Percentiles rank a stretch among this genome's conserved stretches.
Evolutionary conservation across 2,888 invertebrate species (phyloP).

Genomic region (Plebejus anna): DNA sequence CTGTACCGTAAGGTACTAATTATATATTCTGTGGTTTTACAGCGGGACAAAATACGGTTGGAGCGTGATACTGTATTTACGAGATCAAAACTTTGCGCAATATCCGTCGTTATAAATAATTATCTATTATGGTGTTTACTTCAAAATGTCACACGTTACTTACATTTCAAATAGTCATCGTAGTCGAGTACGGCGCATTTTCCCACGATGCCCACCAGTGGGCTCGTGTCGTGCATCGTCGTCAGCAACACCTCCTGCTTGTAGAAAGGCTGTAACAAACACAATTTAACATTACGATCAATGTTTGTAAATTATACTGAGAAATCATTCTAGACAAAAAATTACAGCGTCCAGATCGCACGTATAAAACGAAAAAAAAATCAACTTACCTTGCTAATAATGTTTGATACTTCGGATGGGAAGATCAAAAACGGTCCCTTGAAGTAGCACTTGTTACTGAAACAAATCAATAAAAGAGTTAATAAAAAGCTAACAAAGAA

Average conservation of each 20-base stretch:
- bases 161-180: constrained; percentile 92
- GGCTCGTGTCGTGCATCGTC: constrained; percentile 94
- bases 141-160: background rate
- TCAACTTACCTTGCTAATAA: constrained; percentile 80
- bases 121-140: too few relatives aligned
- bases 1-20: too few relatives aligned
- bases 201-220: constrained; percentile 93
- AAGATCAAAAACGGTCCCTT: constrained; percentile 96
- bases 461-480: constrained; percentile 46
- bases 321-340: background rate
- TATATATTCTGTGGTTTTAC: too few relatives aligned
- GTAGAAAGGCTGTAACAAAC: constrained; percentile 86
- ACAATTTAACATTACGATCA: background rate
- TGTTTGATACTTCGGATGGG: constrained; percentile 91
- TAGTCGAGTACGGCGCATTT: constrained; percentile 95
- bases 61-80: too few relatives aligned
- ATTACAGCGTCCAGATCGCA: background rate
- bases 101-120: too few relatives aligned
- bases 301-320: too few relatives aligned
- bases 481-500: too few relatives aligned
- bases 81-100: too few relatives aligned
- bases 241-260: constrained; percentile 96
- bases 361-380: too few relatives aligned
- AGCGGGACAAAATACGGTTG: too few relatives aligned
- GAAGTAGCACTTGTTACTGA: constrained; percentile 93